Evolutionary conservation across 2,113 vertebrate species (phyloP).

Genomic region (Melospiza georgiana): DNA sequence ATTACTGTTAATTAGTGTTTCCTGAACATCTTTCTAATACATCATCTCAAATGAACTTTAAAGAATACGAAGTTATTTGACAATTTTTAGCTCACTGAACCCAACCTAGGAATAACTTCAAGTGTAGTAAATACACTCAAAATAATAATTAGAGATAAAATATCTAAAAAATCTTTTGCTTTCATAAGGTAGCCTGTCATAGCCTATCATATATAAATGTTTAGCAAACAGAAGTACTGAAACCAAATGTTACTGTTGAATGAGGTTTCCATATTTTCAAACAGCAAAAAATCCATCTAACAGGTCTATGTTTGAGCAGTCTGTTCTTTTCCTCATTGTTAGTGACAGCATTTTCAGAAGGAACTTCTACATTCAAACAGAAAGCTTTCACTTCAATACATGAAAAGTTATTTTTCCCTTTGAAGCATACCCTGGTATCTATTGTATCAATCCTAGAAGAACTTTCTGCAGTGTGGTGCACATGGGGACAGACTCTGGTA

Average conservation of each 20-base stretch:
- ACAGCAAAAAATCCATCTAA: background rate
- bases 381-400: background rate
- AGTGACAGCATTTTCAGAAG: background rate
- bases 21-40: constrained; percentile 20
- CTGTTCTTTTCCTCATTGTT: background rate
- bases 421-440: background rate
- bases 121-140: background rate
- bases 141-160: constrained; percentile 20
- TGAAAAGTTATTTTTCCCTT: background rate
- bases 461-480: background rate
- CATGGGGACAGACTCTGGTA: background rate
- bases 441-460: background rate
- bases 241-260: background rate
- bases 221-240: background rate
- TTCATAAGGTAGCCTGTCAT: background rate
- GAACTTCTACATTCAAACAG: background rate
- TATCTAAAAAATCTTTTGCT: background rate
- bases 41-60: constrained; percentile 13
- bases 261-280: background rate
- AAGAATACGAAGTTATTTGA: constrained; percentile 25
- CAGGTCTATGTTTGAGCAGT: background rate
- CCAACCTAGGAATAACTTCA: constrained; percentile 3
- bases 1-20: constrained; percentile 36
- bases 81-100: constrained; percentile 1
- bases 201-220: background rate